Conservation (phyloP, 2,888 invertebrate species). For the Urechis unicinctus region DNA sequence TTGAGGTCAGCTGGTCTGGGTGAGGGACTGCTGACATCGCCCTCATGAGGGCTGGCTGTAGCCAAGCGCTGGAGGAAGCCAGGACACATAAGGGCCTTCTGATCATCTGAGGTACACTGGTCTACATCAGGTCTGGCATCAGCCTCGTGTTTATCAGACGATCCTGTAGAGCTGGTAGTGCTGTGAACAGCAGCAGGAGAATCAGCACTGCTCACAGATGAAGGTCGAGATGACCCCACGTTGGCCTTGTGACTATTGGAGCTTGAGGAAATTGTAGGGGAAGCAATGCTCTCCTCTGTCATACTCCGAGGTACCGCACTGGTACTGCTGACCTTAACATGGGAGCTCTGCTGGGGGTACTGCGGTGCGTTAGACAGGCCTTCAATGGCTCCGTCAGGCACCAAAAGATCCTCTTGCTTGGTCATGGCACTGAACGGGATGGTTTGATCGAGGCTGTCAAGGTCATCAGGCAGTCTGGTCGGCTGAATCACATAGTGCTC, state of each 20-base stretch:
- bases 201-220: not conserved
- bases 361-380: not conserved
- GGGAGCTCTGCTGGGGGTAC: not conserved
- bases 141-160: not conserved
- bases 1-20: too few relatives aligned
- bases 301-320: too few relatives aligned
- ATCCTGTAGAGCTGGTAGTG: constrained; percentile 5
- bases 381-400: not conserved
- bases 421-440: constrained; percentile 17
- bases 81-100: not conserved
- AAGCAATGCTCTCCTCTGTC: constrained; percentile 8
- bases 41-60: not conserved
- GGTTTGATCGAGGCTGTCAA: constrained; percentile 14
- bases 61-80: not conserved
- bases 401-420: not conserved
- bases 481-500: not conserved
- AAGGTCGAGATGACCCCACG: not conserved
- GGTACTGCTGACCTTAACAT: too few relatives aligned
- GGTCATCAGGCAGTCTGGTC: constrained; percentile 5
- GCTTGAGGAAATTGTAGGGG: constrained; percentile 13
- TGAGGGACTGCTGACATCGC: not conserved
- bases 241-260: constrained; percentile 4
- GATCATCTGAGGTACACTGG: constrained; percentile 3
- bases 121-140: not conserved
- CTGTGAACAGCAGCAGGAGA: constrained; percentile 6